Conservation (phyloP, 2,113 vertebrate genomes). For the Hippolais icterina region DNA sequence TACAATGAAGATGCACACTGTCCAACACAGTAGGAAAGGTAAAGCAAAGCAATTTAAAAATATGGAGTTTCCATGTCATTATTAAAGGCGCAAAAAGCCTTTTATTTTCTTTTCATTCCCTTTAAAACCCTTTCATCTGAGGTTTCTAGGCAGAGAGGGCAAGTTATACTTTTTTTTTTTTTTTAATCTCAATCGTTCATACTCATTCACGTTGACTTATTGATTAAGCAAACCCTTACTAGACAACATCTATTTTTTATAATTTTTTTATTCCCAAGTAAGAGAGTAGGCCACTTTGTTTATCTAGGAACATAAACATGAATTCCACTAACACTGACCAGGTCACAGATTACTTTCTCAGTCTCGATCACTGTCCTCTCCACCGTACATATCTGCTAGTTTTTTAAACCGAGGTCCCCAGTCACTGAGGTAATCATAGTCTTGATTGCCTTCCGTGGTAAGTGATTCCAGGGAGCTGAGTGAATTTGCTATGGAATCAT, state of each 20-base stretch:
- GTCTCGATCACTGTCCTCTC: constrained; percentile 76
- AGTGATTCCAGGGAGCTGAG: constrained; percentile 81
- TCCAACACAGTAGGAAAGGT: constrained; percentile 65
- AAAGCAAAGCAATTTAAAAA: constrained; percentile 66
- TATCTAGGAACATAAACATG: constrained; percentile 53
- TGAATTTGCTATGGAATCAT: constrained; percentile 78
- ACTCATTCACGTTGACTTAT: constrained; percentile 68
- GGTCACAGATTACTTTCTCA: constrained; percentile 59
- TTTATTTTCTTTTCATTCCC: constrained; percentile 57
- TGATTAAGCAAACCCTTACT: constrained; percentile 74
- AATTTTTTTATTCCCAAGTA: constrained; percentile 20
- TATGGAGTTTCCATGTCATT: constrained; percentile 16
- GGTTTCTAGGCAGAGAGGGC: constrained; percentile 64
- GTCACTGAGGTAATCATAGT: constrained; percentile 80
- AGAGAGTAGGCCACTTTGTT: constrained; percentile 64
- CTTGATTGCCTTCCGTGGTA: constrained; percentile 74
- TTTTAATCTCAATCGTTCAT: constrained; percentile 25
- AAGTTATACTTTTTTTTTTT: background rate
- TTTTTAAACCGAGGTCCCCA: constrained; percentile 83
- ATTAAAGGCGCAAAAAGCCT: constrained; percentile 81
- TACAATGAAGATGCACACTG: constrained; percentile 55
- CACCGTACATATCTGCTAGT: constrained; percentile 81
- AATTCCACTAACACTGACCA: constrained; percentile 34
- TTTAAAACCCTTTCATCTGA: constrained; percentile 37
- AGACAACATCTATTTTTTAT: constrained; percentile 72